A percentile compares a stretch with the other conserved stretches of the same genome.
These are phyloP conservation scores for Pogonomyrmex californicus DNA, from an alignment of 1,140 invertebrate genomes.

Conservation along the genomic window DNA sequence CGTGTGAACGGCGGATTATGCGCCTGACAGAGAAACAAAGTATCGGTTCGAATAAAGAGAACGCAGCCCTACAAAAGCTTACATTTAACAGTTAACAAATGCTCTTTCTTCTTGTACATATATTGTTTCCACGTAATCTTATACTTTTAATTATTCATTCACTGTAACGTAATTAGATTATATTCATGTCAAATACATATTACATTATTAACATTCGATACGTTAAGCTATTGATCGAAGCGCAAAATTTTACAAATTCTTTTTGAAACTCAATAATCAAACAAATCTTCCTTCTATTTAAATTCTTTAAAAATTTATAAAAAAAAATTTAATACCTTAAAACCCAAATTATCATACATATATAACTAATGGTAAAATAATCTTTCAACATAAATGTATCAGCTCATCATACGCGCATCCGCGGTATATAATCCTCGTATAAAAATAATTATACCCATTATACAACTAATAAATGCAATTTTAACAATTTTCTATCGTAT, in stretches of 20 bases:
- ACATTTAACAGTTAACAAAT: background rate
- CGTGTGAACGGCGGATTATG: slow-evolving; percentile 18
- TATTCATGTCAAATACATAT: background rate
- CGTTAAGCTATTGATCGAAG: background rate
- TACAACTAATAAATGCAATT: background rate
- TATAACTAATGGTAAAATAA: too few relatives aligned
- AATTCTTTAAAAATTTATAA: too few relatives aligned
- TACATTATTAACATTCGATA: background rate
- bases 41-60: background rate
- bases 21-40: slow-evolving; percentile 1
- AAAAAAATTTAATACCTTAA: too few relatives aligned
- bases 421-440: too few relatives aligned
- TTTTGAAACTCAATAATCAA: background rate
- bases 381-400: too few relatives aligned
- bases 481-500: slow-evolving; percentile 8
- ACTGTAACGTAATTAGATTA: background rate
- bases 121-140: background rate
- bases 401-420: too few relatives aligned
- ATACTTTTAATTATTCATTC: slow-evolving; percentile 8
- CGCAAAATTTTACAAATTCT: slow-evolving; percentile 8
- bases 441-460: too few relatives aligned
- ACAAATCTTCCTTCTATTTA: too few relatives aligned
- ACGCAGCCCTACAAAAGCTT: background rate
- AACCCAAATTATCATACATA: too few relatives aligned
- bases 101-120: background rate